Base-by-base conservation (phyloP, 2,797 vertebrate genomes). In the Orientallactaga sibirica region DNA sequence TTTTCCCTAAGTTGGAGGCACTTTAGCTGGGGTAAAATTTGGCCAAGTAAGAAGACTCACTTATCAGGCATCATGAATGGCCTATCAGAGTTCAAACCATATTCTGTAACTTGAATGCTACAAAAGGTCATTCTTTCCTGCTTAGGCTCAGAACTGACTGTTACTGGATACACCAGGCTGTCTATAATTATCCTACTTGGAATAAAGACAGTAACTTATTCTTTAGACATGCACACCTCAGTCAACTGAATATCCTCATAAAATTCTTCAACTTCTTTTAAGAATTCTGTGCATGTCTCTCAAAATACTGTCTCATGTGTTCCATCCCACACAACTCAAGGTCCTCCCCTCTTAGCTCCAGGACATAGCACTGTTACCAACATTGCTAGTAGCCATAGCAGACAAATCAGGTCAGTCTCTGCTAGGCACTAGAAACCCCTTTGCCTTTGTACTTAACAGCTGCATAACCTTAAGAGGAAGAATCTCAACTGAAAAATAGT, bases 41-140 rank as follows among this genome's bases (percentile, higher is more conserved):
- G 85, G 92, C 92, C 91, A 88, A 94, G 77, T 8, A 87, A 86
- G 93, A 89, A 80, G 77, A 80, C 29, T 48, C 16, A 71, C 61
- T 77, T 87, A 88, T 92, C 67, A 83, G 71, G 64, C n/a, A 22
- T 8, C 64, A 12, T 93, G 86, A 94, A 88, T n/a, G 75, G 83
- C 71, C 89, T 73, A 82, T 91, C 76, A 77, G 86, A 92, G 33
- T 79, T 78, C 71, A 58, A 29, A 58, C 67, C 20, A 14, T 67
- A 75, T 86, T 93, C 33, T 83, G 67, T 74, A 83, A 94, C 64
- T 91, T 33, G 81, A 84, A 87, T 37, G 75, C 25, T 90, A 68
- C 77, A 94, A 94, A 93, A 75, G 68, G 70, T 55, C 88, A 61
- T 77, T 91, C 74, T 89, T 94, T 48, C 24, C 58, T 84, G 55